Evolutionary conservation across 1,140 invertebrate species (phyloP).

Genomic region (Penaeus vannamei): DNA sequence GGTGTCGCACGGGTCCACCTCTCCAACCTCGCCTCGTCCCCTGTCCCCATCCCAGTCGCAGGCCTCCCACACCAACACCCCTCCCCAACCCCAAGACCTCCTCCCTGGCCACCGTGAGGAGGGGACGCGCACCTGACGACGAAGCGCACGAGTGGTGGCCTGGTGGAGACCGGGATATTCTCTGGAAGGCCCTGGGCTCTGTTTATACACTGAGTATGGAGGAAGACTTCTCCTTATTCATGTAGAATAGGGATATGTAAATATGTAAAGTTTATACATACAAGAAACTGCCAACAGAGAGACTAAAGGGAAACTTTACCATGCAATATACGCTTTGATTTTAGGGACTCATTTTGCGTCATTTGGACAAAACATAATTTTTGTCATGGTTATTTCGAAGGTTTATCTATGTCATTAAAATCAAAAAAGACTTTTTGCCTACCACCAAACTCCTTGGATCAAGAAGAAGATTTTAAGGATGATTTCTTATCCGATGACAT

Average conservation of each 20-base stretch:
- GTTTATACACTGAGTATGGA: neutral
- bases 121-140: slow-evolving; percentile 31
- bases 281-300: slow-evolving; percentile 50
- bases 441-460: neutral
- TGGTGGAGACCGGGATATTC: slow-evolving; percentile 60
- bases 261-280: slow-evolving; percentile 61
- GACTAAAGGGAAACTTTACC: slow-evolving; percentile 40
- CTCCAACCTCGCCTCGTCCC: slow-evolving; percentile 50
- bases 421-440: slow-evolving; percentile 46
- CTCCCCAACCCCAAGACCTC: slow-evolving; percentile 62
- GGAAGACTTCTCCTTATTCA: slow-evolving; percentile 22
- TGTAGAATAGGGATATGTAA: slow-evolving; percentile 41
- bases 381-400: slow-evolving; percentile 51
- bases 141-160: slow-evolving; percentile 47
- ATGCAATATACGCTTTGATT: slow-evolving; percentile 58
- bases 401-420: slow-evolving; percentile 35
- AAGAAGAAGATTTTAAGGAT: no score
- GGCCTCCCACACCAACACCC: slow-evolving; percentile 36
- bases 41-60: neutral
- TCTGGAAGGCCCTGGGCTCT: slow-evolving; percentile 39
- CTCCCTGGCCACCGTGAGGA: slow-evolving; percentile 10
- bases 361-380: slow-evolving; percentile 53
- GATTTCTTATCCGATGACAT: no score
- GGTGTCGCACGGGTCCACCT: slow-evolving; percentile 53
- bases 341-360: slow-evolving; percentile 42